Base-by-base conservation (phyloP, 2,888 invertebrate species). In the Cyrtodaria siliqua region DNA sequence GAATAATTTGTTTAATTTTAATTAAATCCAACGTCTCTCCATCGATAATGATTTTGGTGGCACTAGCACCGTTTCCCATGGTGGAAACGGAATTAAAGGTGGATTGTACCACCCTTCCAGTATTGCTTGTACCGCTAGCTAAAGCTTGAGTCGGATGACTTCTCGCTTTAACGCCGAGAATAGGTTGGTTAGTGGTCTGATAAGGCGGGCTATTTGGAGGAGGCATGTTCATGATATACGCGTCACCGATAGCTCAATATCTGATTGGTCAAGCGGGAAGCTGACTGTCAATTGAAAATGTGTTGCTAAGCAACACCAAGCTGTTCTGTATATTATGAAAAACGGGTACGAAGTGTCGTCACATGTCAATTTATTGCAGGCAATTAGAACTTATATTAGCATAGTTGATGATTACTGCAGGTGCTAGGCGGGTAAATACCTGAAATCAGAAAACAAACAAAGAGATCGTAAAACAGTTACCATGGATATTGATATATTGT, bases 1-100 rank as follows among this genome's bases (percentile, higher is more conserved):
- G 92, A 50, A 94, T 93, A 42, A 94, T 89, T 20, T 90, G 84
- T 79, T 90, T 91, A 62, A 91, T 83, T 75, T 89, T 91, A 14
- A 83, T 84, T 44, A 89, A 79, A 82, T 91, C 91, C 64, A 90
- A 71, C 0, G 87, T 82, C 76, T 91, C 92, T 1, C 91, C 91
- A 44, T 91, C 91, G 20, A 90, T 82, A 33, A 86, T 85, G 24
- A 91, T 80, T 69, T 88, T 88, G 2, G 87, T 79, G 61, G 88
- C 87, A 63, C 90, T 88, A 14, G 91, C 90, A 20, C 91, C 91
- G 85, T 91, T 91, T 16, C 92, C 92, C 91, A 91, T 91, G 67
- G 75, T 89, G 40, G 73, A 60, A 42, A 73, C 77, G 26, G 53
- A 55, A 27, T 60, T 57, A 16, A 59, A 38, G 18, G 68, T 62